A percentile compares a stretch with the other conserved stretches of the same genome.
phyloP scores from a whole-genome alignment of 2,888 invertebrate genomes.

The Drosophila tripunctata region DNA sequence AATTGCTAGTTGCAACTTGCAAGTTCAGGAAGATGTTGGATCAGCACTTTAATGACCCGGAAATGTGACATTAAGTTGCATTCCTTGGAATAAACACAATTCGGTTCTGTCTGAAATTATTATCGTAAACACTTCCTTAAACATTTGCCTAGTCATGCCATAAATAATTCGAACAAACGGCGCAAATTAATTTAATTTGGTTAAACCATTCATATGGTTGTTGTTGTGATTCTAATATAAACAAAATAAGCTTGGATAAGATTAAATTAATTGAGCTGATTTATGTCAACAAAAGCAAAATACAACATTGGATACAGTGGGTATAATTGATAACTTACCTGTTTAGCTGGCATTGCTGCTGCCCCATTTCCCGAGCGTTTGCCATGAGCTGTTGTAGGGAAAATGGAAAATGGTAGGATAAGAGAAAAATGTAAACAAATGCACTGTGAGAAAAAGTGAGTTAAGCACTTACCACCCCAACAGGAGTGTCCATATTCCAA shows the following conservation, averaged over 20 bases:
- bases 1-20: too few relatives aligned
- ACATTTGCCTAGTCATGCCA: slow-evolving; percentile 11
- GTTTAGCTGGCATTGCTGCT: slow-evolving; percentile 37
- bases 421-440: background rate
- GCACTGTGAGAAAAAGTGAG: background rate
- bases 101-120: too few relatives aligned
- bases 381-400: slow-evolving; percentile 77
- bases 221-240: slow-evolving; percentile 1
- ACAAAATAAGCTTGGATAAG: slow-evolving; percentile 15
- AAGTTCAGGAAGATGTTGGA: too few relatives aligned
- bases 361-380: slow-evolving; percentile 73
- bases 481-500: slow-evolving; percentile 83
- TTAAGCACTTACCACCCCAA: slow-evolving; percentile 81
- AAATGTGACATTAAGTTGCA: slow-evolving; percentile 12
- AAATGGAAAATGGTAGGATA: too few relatives aligned
- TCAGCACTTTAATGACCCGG: slow-evolving; percentile 1
- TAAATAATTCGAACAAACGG: slow-evolving; percentile 12
- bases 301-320: slow-evolving; percentile 1
- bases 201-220: slow-evolving; percentile 11
- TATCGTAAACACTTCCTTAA: slow-evolving; percentile 1
- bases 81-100: background rate
- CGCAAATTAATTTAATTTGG: slow-evolving; percentile 19
- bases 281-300: too few relatives aligned
- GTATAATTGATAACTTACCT: slow-evolving; percentile 45
- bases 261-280: slow-evolving; percentile 29